phyloP scores from a whole-genome alignment of 2,888 invertebrate species.

The Nasonia oneida region DNA sequence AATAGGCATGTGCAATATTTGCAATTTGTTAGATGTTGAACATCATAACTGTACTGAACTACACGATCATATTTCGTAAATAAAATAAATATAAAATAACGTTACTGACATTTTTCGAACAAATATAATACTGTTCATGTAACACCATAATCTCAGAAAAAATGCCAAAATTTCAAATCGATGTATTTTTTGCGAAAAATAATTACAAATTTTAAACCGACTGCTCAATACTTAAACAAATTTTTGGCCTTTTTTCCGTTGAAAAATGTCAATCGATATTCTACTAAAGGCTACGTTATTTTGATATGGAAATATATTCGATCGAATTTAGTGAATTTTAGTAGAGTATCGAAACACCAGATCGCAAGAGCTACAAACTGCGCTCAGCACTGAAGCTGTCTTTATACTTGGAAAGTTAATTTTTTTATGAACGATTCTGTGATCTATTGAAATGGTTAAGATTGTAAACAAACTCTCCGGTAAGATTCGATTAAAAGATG shows the following conservation, averaged over 20 bases:
- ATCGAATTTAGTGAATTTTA: constrained; percentile 4
- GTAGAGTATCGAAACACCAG: constrained; percentile 37
- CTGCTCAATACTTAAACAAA: background rate
- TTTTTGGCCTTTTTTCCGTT: constrained; percentile 28
- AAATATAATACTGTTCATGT: background rate
- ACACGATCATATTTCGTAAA: constrained; percentile 30
- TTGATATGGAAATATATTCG: constrained; percentile 1
- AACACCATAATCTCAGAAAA: background rate
- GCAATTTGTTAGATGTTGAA: background rate
- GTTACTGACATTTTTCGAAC: constrained; percentile 17
- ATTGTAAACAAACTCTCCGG: background rate
- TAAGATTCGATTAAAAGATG: background rate
- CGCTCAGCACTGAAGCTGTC: background rate
- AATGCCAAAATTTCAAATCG: background rate
- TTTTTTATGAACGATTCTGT: background rate
- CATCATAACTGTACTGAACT: background rate
- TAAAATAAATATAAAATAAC: constrained; percentile 10
- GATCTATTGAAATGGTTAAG: no score
- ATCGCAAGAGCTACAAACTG: constrained; percentile 35
- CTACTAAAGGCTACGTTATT: constrained; percentile 11
- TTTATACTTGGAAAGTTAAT: background rate
- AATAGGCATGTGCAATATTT: constrained; percentile 19
- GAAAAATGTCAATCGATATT: constrained; percentile 43
- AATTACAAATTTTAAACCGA: background rate
- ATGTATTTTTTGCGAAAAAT: background rate